A percentile compares a stretch with the other conserved stretches of the same genome.
These are phyloP conservation scores for Meloe dianella DNA, from an alignment of 2,888 invertebrate species.

Conservation along the genomic window DNA sequence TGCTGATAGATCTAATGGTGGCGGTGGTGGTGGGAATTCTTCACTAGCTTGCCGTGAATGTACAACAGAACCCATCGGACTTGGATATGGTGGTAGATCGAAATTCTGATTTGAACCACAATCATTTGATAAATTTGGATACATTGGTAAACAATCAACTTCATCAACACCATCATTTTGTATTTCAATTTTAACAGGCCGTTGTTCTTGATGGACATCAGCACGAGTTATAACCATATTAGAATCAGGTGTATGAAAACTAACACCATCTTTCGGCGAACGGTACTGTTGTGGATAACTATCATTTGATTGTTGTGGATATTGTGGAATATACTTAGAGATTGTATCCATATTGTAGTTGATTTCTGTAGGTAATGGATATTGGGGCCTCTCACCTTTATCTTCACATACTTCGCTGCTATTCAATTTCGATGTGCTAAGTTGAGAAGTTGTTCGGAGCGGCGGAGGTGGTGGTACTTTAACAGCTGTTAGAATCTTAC, in stretches of 20 bases:
- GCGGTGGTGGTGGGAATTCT: conserved; percentile 89
- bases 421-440: conserved; percentile 71
- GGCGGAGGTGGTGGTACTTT: conserved; percentile 88
- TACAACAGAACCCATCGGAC: conserved; percentile 75
- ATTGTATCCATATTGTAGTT: conserved; percentile 45
- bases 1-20: conserved; percentile 73
- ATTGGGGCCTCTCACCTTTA: conserved; percentile 60
- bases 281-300: neutral
- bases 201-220: conserved; percentile 84
- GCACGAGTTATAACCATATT: conserved; percentile 76
- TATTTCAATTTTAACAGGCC: conserved; percentile 63
- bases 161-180: conserved; percentile 66
- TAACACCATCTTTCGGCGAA: neutral
- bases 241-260: conserved; percentile 34
- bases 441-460: conserved; percentile 83
- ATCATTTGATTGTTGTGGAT: neutral
- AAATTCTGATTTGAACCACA: conserved; percentile 59
- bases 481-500: conserved; percentile 79
- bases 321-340: conserved; percentile 46
- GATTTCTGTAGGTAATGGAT: conserved; percentile 56
- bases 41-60: conserved; percentile 88
- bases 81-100: conserved; percentile 82
- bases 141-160: conserved; percentile 67
- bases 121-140: conserved; percentile 50
- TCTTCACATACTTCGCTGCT: conserved; percentile 63